Percentiles rank a stretch among this genome's conserved stretches.
Conservation (phyloP, 2,797 vertebrate genomes). For the Dermochelys coriacea region DNA sequence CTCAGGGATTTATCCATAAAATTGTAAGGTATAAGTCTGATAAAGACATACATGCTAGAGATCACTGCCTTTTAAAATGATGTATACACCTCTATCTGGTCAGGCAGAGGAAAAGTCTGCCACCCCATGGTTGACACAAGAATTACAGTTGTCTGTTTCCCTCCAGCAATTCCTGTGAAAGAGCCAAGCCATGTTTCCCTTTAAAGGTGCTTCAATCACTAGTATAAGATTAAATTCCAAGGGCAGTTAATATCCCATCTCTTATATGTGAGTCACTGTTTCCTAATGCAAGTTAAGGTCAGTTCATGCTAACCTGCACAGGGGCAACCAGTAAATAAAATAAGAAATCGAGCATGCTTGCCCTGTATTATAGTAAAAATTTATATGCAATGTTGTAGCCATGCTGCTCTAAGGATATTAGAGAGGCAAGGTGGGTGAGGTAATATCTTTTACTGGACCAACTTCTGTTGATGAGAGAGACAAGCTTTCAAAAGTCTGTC, state of each 20-base stretch:
- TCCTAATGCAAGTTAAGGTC: background rate
- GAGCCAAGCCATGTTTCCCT: background rate
- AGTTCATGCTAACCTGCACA: background rate
- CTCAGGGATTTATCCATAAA: background rate
- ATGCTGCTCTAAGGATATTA: background rate
- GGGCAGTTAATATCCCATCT: background rate
- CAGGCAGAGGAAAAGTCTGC: background rate
- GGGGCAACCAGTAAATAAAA: background rate
- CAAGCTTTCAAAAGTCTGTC: background rate
- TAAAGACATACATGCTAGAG: rapidly evolving
- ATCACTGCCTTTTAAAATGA: rapidly evolving
- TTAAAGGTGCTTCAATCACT: background rate
- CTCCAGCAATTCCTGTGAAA: background rate
- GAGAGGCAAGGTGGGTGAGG: background rate
- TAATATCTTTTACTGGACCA: background rate
- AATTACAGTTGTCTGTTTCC: rapidly evolving
- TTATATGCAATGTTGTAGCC: background rate
- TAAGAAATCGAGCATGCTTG: background rate
- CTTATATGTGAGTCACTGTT: background rate
- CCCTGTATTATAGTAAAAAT: background rate
- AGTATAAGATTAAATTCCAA: background rate
- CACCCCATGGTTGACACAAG: background rate
- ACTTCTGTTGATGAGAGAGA: background rate
- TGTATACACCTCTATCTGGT: background rate
- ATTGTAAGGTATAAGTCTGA: background rate